phyloP scores from a whole-genome alignment of 2,113 vertebrate species.

The Hypanus sabinus region DNA sequence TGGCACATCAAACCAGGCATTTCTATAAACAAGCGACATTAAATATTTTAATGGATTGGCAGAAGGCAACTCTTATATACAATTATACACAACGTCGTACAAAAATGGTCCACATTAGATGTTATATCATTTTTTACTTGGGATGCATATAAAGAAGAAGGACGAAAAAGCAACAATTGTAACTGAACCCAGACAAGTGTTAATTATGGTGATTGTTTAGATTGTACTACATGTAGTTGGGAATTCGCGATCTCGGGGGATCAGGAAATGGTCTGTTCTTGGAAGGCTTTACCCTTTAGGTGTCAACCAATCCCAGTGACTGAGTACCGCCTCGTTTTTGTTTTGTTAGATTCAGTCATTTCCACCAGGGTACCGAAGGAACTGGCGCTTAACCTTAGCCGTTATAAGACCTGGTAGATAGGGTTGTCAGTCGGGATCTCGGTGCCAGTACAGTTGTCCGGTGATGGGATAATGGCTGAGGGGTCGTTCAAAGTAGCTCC shows the following conservation, averaged over 20 bases:
- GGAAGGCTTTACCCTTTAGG: neutral
- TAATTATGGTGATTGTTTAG: conserved; percentile 51
- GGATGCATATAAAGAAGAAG: conserved; percentile 43
- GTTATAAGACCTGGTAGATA: conserved; percentile 86
- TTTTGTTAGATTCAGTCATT: conserved; percentile 38
- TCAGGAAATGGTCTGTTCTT: neutral
- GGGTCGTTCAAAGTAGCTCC: conserved; percentile 50
- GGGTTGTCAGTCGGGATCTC: conserved; percentile 65
- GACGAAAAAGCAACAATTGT: conserved; percentile 46
- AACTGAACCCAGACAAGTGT: conserved; percentile 47
- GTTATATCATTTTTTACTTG: conserved; percentile 43
- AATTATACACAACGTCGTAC: conserved; percentile 59
- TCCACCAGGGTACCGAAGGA: neutral
- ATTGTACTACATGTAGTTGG: conserved; percentile 46
- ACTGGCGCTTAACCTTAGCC: conserved; percentile 24
- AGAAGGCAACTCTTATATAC: conserved; percentile 84
- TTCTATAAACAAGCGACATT: conserved; percentile 66
- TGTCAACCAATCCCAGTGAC: neutral
- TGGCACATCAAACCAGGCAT: conserved; percentile 76
- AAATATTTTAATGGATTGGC: conserved; percentile 64
- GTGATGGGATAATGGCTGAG: conserved; percentile 50
- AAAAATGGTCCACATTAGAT: conserved; percentile 74
- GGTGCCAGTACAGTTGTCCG: conserved; percentile 51
- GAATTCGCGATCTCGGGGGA: conserved; percentile 41
- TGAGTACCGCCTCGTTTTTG: neutral